Conservation (phyloP, 2,797 vertebrate species). For the Salarias fasciatus region DNA sequence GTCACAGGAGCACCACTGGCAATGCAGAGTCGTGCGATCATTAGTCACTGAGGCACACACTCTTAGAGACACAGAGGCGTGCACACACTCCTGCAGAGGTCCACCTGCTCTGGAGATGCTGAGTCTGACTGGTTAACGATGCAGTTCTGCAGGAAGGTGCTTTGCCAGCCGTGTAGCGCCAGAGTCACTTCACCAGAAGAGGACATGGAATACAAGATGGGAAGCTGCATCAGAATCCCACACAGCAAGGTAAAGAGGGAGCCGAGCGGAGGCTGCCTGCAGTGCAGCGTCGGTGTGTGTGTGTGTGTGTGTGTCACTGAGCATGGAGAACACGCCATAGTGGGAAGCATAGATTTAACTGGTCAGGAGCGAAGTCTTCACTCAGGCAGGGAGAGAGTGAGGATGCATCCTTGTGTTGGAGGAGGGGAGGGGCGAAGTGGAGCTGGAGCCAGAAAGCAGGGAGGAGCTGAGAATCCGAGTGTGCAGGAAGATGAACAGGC, state of each 20-base stretch:
- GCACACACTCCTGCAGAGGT: conserved; percentile 62
- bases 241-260: conserved; percentile 79
- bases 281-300: conserved; percentile 16
- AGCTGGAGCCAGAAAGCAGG: conserved; percentile 40
- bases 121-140: conserved; percentile 75
- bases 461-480: conserved; percentile 39
- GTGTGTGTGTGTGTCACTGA: too few species aligned
- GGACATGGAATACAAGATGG: conserved; percentile 89
- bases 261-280: conserved; percentile 28
- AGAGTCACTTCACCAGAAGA: conserved; percentile 84
- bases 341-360: conserved; percentile 8
- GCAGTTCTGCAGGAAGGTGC: conserved; percentile 85
- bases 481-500: conserved; percentile 21
- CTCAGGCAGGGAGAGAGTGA: conserved; percentile 39
- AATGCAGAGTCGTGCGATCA: conserved; percentile 42
- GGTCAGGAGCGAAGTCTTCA: conserved; percentile 16
- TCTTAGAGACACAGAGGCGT: conserved; percentile 46
- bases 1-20: conserved; percentile 60
- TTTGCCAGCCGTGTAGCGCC: conserved; percentile 84
- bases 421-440: conserved; percentile 58
- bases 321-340: neutral
- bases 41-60: conserved; percentile 58
- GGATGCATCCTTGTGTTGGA: conserved; percentile 48
- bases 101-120: conserved; percentile 74
- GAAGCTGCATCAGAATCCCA: conserved; percentile 85